Evolutionary conservation across 1,140 invertebrate genomes (phyloP), one percentile per base, ranked within the genome.

Genomic region (Planococcus citri): DNA sequence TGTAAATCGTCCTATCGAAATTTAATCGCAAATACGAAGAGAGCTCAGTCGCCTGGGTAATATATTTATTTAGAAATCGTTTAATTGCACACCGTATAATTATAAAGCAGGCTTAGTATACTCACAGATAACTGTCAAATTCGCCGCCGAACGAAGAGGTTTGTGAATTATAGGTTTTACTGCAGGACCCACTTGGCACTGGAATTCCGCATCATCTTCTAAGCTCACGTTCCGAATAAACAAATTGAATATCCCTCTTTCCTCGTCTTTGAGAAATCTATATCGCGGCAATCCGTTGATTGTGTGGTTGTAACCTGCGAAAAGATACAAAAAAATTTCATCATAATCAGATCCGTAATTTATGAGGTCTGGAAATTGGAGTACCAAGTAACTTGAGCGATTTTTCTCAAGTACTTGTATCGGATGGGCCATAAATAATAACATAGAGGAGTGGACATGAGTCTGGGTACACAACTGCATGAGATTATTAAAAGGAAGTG

Each of bases 151-250:
- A 70, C 91, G 79, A 71, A 95, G 93, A 22, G 90, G 84, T 74
- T 89, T 90, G 77, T 89, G 86, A 74, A 84, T 79, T 27, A 27
- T 27, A 24, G 60, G 60, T 74, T 83, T 80, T 72, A 84, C 80
- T 0, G 84, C 82, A 0, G 91, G 91, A 37, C 91, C 91, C 64
- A 95, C 92, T 81, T 96, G 93, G 79, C 93, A 96, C 82, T 95
- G 91, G 79, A 88, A 96, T 77, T 93, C 90, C 0, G 89, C 91
- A 78, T 95, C 92, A 76, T 95, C 94, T 73, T 86, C 87, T 61
- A 95, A 80, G 14, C 87, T 87, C 2, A 88, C 91, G 78, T 94
- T 90, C 41, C 84, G 85, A 75, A 95, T 92, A 71, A 85, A 81
- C 69, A 95, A 82, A 80, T 95, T 92, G 82, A 92, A 94, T 72